Evolutionary conservation across 2,113 vertebrate species (phyloP).

Genomic region (Gadus macrocephalus): DNA sequence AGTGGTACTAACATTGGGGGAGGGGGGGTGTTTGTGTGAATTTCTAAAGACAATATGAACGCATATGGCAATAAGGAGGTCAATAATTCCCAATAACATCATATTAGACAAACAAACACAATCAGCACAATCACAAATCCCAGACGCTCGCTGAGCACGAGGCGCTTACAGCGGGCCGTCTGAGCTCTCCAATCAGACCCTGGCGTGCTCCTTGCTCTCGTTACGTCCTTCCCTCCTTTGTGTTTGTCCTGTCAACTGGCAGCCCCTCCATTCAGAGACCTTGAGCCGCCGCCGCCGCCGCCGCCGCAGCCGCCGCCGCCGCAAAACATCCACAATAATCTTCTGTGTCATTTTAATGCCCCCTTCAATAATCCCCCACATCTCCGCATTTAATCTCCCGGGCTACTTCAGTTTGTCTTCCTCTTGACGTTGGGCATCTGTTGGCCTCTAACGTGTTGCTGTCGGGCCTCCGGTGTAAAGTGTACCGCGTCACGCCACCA

Average conservation of each 20-base stretch:
- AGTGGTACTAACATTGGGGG: conserved; percentile 30
- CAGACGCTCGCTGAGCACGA: conserved; percentile 1
- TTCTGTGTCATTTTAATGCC: conserved; percentile 73
- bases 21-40: conserved; percentile 3
- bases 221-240: conserved; percentile 40
- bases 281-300: conserved; percentile 24
- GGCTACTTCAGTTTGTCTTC: conserved; percentile 65
- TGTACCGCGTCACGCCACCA: conserved; percentile 13
- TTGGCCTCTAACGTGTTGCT: conserved; percentile 49
- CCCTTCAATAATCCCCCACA: conserved; percentile 63
- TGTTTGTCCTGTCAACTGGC: conserved; percentile 35
- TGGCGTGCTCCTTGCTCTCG: conserved; percentile 1
- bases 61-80: conserved; percentile 24
- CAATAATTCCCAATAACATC: conserved; percentile 24
- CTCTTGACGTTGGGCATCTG: conserved; percentile 56
- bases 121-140: conserved; percentile 6
- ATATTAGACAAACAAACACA: conserved; percentile 15
- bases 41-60: conserved; percentile 21
- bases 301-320: conserved; percentile 26
- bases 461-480: conserved; percentile 18
- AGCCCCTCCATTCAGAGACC: conserved; percentile 44
- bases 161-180: conserved; percentile 13
- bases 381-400: conserved; percentile 63
- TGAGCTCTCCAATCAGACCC: conserved; percentile 25
- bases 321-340: conserved; percentile 57